Percentiles rank a stretch among this genome's conserved stretches.
Evolutionary conservation across 1,140 invertebrate species (phyloP).

Genomic region (Drosophila arizonae): DNA sequence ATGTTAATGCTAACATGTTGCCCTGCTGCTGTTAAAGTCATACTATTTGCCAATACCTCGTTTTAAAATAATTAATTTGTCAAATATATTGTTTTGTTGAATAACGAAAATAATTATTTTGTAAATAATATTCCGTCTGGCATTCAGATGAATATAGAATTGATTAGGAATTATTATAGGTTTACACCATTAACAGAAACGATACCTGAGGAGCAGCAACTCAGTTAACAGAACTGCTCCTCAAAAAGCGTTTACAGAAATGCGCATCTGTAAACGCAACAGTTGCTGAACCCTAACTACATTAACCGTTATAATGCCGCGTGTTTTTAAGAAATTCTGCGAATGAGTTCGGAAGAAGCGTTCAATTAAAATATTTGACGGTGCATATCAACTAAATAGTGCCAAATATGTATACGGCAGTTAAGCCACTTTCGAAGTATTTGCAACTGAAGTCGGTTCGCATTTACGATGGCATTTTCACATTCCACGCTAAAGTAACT

Average conservation of each 20-base stretch:
- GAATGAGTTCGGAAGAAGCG: not conserved
- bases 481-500: slow-evolving; percentile 88
- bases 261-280: not conserved
- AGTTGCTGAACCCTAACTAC: not conserved
- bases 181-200: not conserved
- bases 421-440: slow-evolving; percentile 77
- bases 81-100: not conserved
- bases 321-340: slow-evolving; percentile 39
- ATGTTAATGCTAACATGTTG: not conserved
- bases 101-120: not conserved
- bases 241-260: not conserved
- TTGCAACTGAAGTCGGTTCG: slow-evolving; percentile 86
- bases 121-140: too few relatives aligned
- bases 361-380: not conserved
- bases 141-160: too few relatives aligned
- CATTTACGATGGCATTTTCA: slow-evolving; percentile 87
- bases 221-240: slow-evolving; percentile 7
- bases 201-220: slow-evolving; percentile 3
- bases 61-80: not conserved
- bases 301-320: slow-evolving; percentile 65
- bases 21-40: not conserved
- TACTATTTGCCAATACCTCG: not conserved
- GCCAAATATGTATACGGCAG: slow-evolving; percentile 67
- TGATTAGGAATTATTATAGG: not conserved
- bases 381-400: not conserved